phyloP scores from a whole-genome alignment of 1,140 invertebrate species.

The Drosophila simulans region DNA sequence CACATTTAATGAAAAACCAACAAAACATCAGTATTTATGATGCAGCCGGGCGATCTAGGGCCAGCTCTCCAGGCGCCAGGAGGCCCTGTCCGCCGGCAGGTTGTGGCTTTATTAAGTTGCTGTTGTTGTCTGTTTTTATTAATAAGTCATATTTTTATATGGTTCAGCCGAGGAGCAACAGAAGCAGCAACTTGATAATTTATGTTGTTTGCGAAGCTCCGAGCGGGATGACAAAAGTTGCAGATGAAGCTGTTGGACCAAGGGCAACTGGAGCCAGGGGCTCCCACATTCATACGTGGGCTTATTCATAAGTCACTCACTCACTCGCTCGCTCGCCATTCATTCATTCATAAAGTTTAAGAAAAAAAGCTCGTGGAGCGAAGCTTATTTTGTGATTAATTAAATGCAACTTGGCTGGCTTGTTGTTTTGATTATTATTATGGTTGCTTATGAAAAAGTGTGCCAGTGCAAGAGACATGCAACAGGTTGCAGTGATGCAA shows the following conservation, averaged over 20 bases:
- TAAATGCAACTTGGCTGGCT: slow-evolving; percentile 62
- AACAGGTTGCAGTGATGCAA: slow-evolving; percentile 57
- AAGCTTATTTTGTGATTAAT: slow-evolving; percentile 72
- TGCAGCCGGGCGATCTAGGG: slow-evolving; percentile 37
- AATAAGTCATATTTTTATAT: slow-evolving; percentile 82
- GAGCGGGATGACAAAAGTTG: slow-evolving; percentile 55
- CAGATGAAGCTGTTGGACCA: slow-evolving; percentile 31
- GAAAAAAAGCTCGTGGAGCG: slow-evolving; percentile 54
- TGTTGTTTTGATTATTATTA: slow-evolving; percentile 23
- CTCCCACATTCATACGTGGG: slow-evolving; percentile 39
- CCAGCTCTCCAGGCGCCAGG: slow-evolving; percentile 35
- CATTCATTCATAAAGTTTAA: slow-evolving; percentile 70
- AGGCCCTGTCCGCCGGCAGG: slow-evolving; percentile 56
- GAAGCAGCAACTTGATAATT: slow-evolving; percentile 59
- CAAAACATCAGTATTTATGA: slow-evolving; percentile 80
- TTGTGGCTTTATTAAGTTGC: slow-evolving; percentile 80
- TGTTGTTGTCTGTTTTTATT: slow-evolving; percentile 77
- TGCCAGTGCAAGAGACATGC: slow-evolving; percentile 66
- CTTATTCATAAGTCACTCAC: slow-evolving; percentile 59
- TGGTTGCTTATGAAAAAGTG: slow-evolving; percentile 58
- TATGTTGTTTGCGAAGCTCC: slow-evolving; percentile 62
- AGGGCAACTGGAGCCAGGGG: slow-evolving; percentile 43
- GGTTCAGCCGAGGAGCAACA: slow-evolving; percentile 36
- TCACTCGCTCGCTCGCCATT: slow-evolving; percentile 29
- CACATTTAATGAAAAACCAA: slow-evolving; percentile 83